phyloP scores from a whole-genome alignment of 2,888 invertebrate species.

The Pseudoips prasinana region DNA sequence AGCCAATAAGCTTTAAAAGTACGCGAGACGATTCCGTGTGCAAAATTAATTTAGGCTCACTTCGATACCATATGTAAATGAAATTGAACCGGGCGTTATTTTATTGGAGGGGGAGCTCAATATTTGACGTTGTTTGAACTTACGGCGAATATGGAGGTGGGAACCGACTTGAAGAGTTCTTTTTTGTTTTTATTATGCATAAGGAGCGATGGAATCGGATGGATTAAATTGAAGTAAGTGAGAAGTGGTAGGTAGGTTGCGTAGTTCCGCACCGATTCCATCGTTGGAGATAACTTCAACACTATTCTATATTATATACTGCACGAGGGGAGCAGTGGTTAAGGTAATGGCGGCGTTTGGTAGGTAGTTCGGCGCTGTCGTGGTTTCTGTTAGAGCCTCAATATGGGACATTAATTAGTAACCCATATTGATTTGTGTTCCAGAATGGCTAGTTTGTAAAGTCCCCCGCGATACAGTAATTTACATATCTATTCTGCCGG shows the following conservation, averaged over 20 bases:
- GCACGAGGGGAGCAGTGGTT: too few relatives aligned
- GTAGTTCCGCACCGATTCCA: too few relatives aligned
- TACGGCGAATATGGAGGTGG: constrained; percentile 30
- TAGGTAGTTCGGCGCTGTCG: too few relatives aligned
- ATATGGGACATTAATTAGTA: too few relatives aligned
- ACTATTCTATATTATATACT: too few relatives aligned
- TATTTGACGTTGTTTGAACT: constrained; percentile 46
- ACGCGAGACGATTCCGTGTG: constrained; percentile 41
- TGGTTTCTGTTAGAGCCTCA: too few relatives aligned
- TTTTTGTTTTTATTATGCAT: constrained; percentile 40
- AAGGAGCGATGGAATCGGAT: constrained; percentile 17
- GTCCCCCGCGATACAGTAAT: too few relatives aligned
- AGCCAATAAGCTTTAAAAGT: constrained; percentile 49
- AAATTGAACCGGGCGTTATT: constrained; percentile 51
- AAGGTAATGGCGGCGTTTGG: too few relatives aligned
- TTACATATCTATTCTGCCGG: too few relatives aligned
- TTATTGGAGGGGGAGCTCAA: constrained; percentile 34
- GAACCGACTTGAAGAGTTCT: constrained; percentile 33
- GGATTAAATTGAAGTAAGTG: constrained; percentile 25
- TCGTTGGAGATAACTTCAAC: too few relatives aligned
- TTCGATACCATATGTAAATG: constrained; percentile 60
- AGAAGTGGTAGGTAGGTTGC: not conserved
- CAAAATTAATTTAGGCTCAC: constrained; percentile 56
- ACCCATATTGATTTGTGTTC: too few relatives aligned
- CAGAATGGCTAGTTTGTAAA: too few relatives aligned